A percentile compares a stretch with the other conserved stretches of the same genome.
phyloP scores from a whole-genome alignment of 35 echinoderm and acorn worm species.

The Acanthaster planci region DNA sequence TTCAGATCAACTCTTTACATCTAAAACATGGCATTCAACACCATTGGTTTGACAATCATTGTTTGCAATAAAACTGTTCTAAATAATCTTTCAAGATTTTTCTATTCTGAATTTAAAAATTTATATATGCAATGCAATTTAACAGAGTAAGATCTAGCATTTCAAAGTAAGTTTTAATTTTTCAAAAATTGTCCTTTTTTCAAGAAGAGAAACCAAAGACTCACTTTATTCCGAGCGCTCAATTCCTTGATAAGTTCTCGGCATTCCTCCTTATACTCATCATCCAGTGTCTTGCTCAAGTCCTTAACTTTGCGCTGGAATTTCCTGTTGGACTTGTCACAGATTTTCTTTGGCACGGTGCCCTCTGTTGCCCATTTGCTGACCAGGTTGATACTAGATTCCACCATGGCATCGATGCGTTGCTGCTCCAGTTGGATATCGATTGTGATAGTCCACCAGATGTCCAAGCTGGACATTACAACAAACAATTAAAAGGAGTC shows the following conservation, averaged over 20 bases:
- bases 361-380: slow-evolving; percentile 38
- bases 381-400: slow-evolving; percentile 57
- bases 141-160: too few relatives aligned
- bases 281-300: slow-evolving; percentile 55
- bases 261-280: slow-evolving; percentile 63
- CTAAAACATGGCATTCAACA: too few relatives aligned
- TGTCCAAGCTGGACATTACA: slow-evolving; percentile 52
- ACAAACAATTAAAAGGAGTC: too few relatives aligned
- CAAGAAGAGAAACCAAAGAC: background rate
- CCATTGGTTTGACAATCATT: too few relatives aligned
- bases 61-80: too few relatives aligned
- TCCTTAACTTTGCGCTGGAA: slow-evolving; percentile 55
- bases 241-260: slow-evolving; percentile 44
- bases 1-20: too few relatives aligned
- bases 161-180: too few relatives aligned
- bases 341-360: slow-evolving; percentile 5
- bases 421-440: slow-evolving; percentile 72
- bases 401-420: slow-evolving; percentile 58
- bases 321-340: slow-evolving; percentile 61
- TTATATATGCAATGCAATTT: too few relatives aligned
- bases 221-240: slow-evolving; percentile 50
- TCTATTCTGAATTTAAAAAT: too few relatives aligned
- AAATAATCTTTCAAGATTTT: too few relatives aligned
- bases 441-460: slow-evolving; percentile 59
- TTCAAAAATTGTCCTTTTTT: too few relatives aligned